These are phyloP conservation scores for Heliconius ismenius DNA, from an alignment of 2,888 invertebrate genomes.

Conservation along the genomic window DNA sequence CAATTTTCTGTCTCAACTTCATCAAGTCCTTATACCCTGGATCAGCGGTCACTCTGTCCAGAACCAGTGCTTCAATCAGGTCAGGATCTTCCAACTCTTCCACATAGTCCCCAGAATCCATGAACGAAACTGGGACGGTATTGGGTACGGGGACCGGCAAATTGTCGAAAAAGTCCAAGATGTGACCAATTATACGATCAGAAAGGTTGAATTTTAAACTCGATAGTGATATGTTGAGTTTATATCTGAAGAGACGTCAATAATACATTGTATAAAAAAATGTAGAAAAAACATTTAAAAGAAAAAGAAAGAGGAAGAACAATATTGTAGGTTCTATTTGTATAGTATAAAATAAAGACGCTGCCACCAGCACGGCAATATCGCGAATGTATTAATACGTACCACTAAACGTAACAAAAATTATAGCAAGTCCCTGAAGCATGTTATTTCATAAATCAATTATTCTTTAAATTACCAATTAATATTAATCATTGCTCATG, in stretches of 20 bases:
- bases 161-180: conserved; percentile 84
- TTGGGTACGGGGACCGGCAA: conserved; percentile 73
- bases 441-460: no score
- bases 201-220: conserved; percentile 89
- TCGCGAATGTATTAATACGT: no score
- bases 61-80: conserved; percentile 54
- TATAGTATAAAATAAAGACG: no score
- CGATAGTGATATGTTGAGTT: conserved; percentile 87
- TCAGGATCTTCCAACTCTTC: conserved; percentile 65
- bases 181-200: conserved; percentile 84
- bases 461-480: no score
- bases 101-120: conserved; percentile 71
- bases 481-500: no score
- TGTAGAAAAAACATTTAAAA: neutral
- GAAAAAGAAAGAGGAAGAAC: neutral
- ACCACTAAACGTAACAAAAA: no score
- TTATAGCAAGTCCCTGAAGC: no score
- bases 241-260: conserved; percentile 83
- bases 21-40: conserved; percentile 70
- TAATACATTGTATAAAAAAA: neutral
- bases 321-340: no score
- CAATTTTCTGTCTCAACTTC: conserved; percentile 69
- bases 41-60: conserved; percentile 66
- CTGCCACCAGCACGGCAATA: no score
- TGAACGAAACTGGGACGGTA: conserved; percentile 73